A percentile compares a stretch with the other conserved stretches of the same genome.
phyloP scores from a whole-genome alignment of 2,888 invertebrate species.

The Polia nebulosa region DNA sequence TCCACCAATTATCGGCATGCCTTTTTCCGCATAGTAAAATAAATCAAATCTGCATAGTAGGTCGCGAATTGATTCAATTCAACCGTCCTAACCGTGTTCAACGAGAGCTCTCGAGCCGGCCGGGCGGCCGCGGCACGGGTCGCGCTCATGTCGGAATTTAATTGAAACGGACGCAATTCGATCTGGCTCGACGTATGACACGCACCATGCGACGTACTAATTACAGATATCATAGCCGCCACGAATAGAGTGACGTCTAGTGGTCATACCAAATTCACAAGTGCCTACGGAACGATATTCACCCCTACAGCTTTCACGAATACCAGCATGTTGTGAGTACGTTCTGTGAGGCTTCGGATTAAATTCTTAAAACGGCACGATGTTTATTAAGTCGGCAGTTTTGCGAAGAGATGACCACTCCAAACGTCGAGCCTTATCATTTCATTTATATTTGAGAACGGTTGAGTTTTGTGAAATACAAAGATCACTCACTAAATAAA shows the following conservation, averaged over 20 bases:
- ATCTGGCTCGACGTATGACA: conserved; percentile 76
- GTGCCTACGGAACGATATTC: conserved; percentile 67
- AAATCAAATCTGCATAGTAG: conserved; percentile 61
- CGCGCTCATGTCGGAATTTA: conserved; percentile 81
- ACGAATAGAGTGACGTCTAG: conserved; percentile 82
- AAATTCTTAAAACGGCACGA: conserved; percentile 55
- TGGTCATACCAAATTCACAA: conserved; percentile 72
- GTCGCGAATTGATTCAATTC: conserved; percentile 64
- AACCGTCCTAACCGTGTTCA: conserved; percentile 68
- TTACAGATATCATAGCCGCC: conserved; percentile 79
- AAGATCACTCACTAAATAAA: too few relatives aligned
- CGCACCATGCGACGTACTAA: conserved; percentile 78
- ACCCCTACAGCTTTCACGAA: conserved; percentile 47
- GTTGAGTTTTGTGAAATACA: conserved; percentile 51
- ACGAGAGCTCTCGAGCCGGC: conserved; percentile 78
- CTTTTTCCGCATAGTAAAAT: conserved; percentile 46
- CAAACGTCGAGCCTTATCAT: conserved; percentile 56
- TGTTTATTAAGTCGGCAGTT: conserved; percentile 53
- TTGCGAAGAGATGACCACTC: conserved; percentile 52
- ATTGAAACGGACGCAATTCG: conserved; percentile 85
- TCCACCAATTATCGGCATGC: conserved; percentile 28
- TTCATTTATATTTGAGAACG: conserved; percentile 56
- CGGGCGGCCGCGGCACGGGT: conserved; percentile 67
- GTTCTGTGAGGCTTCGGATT: conserved; percentile 42
- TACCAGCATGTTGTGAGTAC: conserved; percentile 12